Base-by-base conservation (phyloP, 2,888 invertebrate genomes). In the Melinopterus prodromus region DNA sequence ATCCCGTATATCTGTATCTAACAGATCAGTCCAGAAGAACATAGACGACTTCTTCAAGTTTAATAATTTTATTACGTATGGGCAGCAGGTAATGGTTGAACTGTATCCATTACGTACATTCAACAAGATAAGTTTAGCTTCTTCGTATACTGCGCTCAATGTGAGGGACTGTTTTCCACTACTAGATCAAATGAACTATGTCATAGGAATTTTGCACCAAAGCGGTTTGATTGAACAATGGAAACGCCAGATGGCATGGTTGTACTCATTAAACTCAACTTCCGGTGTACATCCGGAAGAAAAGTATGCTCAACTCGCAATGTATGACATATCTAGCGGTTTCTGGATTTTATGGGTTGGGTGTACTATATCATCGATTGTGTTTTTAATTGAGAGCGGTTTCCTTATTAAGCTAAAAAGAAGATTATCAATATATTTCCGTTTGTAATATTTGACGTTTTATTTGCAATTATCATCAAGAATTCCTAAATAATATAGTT, bases 131-230 rank as follows among this genome's bases (percentile, higher is more conserved):
- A 1, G 0, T 26, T 26, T 37, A 5, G 37, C 36, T 26, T 35
- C 36, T 9, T 74, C 74, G 2, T 74, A 35, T 36, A 35, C 37
- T 35, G 36, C 35, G 9, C 35, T 74, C 0, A 74, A 74, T 15
- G 74, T 74, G n/a, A 35, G 74, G 6, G 74, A 74, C 37, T 74
- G 74, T n/a, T 74, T 74, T 74, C 74, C 35, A 36, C 14, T 74
- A 37, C 35, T 35, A 6, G 74, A 74, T 35, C 74, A 74, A 74
- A 74, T 74, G 9, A 74, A 74, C 35, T 15, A 37, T 35, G 3
- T 74, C 15, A 36, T 74, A 9, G 74, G 74, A 74, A 74, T 74
- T 12, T 74, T 74, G 26, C 35, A 36, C 7, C 74, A 74, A 36
- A 37, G 36, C n/a, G 74, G 74, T 36, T 74, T 74, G 35, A 35